Conservation (phyloP, 2,797 vertebrate species). For the Champsocephalus esox region DNA sequence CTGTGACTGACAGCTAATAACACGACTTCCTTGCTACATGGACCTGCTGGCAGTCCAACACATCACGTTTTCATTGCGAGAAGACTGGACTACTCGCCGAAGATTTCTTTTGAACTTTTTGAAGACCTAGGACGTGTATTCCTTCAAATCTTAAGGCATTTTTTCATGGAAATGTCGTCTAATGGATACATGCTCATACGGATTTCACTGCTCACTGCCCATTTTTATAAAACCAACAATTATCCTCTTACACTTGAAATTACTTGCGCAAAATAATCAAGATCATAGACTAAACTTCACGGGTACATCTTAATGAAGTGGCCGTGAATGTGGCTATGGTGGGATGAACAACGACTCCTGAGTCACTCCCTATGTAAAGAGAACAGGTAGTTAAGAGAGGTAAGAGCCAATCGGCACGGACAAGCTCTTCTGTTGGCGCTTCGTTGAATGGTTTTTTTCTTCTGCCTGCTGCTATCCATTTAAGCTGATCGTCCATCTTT, state of each 20-base stretch:
- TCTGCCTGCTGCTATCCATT: conserved; percentile 18
- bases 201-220: conserved; percentile 27
- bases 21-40: conserved; percentile 15
- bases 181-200: conserved; percentile 26
- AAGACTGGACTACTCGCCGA: conserved; percentile 22
- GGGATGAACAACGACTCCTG: conserved; percentile 51
- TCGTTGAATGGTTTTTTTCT: conserved; percentile 14
- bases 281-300: conserved; percentile 16
- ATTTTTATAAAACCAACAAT: conserved; percentile 17
- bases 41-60: background rate
- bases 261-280: conserved; percentile 31
- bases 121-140: background rate
- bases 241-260: conserved; percentile 13
- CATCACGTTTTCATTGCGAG: conserved; percentile 12
- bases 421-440: conserved; percentile 11
- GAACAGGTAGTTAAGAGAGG: conserved; percentile 69
- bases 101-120: conserved; percentile 21
- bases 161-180: conserved; percentile 17
- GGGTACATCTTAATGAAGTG: conserved; percentile 22
- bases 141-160: background rate
- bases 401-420: conserved; percentile 71
- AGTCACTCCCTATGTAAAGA: conserved; percentile 64
- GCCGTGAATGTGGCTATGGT: conserved; percentile 33
- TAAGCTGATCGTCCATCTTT: conserved; percentile 9
- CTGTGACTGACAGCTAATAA: conserved; percentile 69